Evolutionary conservation across 2,888 invertebrate species (phyloP), one percentile per base, ranked within the genome.

Genomic region (Ophion obscuratus): DNA sequence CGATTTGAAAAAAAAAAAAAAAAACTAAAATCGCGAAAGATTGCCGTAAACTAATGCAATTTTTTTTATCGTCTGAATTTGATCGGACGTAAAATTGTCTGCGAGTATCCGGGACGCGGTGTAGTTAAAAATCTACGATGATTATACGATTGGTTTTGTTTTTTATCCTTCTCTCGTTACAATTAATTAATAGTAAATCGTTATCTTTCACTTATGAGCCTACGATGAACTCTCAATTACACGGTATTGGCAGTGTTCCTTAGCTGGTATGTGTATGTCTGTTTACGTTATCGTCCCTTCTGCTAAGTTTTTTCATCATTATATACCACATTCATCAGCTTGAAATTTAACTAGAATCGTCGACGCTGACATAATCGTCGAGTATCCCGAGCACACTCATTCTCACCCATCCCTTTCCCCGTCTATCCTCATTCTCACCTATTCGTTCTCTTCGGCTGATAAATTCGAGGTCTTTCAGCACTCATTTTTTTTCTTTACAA

Each of bases 181-280:
- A 91, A 90, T 91, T 89, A 91, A 90, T 91, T 89, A 91, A 88
- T 88, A 73, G 79, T 85, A 84, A 85, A 87, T 84, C 84, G 81
- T 83, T 86, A 86, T 81, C 36, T 78, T 83, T 83, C 61, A 76
- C 70, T 85, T 85, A 87, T 87, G 44, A 89, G 87, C 85, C 88
- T 89, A 89, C 82, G 61, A 88, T 84, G 88, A 88, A 86, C 89
- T 90, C 89, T 92, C 91, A 92, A 91, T 93, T 93, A 93, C 92
- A 93, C 92, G 4, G 89, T 93, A 94, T 92, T 93, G 94, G 94
- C 94, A 94, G 94, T 94, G 93, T 91, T 93, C 90, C 90, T 92
- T 91, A 93, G 93, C 94, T 94, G 93, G 93, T 92, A 92, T 93
- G 93, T 91, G 89, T 91, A 88, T 88, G 89, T 91, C 84, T 81